These are phyloP conservation scores for Melitaea athalia DNA, from an alignment of 2,888 invertebrate species.

Conservation along the genomic window DNA sequence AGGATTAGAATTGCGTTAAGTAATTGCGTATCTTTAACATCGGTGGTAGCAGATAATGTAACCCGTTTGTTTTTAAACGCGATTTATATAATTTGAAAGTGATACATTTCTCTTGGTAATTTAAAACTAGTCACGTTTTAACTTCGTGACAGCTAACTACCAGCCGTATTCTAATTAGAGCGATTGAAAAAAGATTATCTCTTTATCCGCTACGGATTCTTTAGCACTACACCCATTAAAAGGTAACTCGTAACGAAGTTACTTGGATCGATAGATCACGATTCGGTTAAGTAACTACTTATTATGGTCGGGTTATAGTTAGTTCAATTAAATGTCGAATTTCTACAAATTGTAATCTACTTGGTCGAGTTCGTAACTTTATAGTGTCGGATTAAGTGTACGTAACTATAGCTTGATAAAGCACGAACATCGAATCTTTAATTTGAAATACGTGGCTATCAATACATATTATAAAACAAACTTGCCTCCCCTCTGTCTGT, in stretches of 20 bases:
- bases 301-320: constrained; percentile 21
- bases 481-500: no score
- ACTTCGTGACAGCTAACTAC: constrained; percentile 52
- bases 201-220: constrained; percentile 36
- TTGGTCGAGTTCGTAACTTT: constrained; percentile 13
- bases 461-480: neutral
- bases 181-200: constrained; percentile 38
- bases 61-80: constrained; percentile 3
- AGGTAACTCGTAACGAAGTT: constrained; percentile 26
- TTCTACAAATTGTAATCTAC: constrained; percentile 16
- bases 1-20: neutral
- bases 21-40: neutral
- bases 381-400: constrained; percentile 7
- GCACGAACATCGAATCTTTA: neutral
- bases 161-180: constrained; percentile 49
- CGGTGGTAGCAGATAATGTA: constrained; percentile 5
- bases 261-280: constrained; percentile 35
- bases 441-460: constrained; percentile 3
- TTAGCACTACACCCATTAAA: constrained; percentile 38
- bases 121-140: constrained; percentile 62
- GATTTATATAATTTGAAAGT: constrained; percentile 66
- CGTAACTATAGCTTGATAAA: neutral
- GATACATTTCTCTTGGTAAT: constrained; percentile 60
- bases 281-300: constrained; percentile 36
- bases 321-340: constrained; percentile 22